These are phyloP conservation scores for Ellobius talpinus DNA, from an alignment of 2,113 vertebrate species.

Conservation along the genomic window DNA sequence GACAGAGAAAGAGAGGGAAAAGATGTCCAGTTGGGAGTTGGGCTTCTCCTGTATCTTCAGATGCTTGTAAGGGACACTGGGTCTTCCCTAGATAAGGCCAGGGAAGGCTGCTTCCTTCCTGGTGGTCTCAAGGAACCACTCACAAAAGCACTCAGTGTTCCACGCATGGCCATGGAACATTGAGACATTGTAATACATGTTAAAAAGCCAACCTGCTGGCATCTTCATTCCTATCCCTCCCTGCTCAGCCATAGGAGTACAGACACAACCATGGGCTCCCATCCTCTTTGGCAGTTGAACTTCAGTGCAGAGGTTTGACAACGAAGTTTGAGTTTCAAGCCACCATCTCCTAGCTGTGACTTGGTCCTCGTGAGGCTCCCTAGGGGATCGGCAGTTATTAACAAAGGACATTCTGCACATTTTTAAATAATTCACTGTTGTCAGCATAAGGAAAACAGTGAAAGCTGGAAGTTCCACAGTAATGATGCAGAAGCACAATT, in stretches of 20 bases:
- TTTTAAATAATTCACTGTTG: slow-evolving; percentile 54
- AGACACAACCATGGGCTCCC: not conserved
- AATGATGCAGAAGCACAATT: slow-evolving; percentile 47
- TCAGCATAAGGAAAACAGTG: slow-evolving; percentile 55
- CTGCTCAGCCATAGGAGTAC: not conserved
- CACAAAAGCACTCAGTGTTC: not conserved
- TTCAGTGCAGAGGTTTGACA: not conserved
- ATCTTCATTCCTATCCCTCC: not conserved
- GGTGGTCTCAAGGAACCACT: not conserved
- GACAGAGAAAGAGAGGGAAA: not conserved
- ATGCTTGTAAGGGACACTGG: not conserved
- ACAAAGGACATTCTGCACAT: not conserved
- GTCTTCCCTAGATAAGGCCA: not conserved
- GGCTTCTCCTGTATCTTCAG: not conserved
- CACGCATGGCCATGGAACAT: not conserved
- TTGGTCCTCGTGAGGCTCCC: not conserved
- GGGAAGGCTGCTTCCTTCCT: not conserved
- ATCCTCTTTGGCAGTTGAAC: not conserved
- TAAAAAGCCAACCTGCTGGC: not conserved
- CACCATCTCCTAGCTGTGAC: not conserved
- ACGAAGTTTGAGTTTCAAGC: not conserved
- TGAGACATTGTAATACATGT: not conserved
- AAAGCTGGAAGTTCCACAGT: slow-evolving; percentile 53
- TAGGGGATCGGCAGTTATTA: slow-evolving; percentile 8
- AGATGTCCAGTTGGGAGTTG: not conserved